These are phyloP conservation scores for Myotis planiceps DNA, from an alignment of 2,797 vertebrate species.

Conservation along the genomic window DNA sequence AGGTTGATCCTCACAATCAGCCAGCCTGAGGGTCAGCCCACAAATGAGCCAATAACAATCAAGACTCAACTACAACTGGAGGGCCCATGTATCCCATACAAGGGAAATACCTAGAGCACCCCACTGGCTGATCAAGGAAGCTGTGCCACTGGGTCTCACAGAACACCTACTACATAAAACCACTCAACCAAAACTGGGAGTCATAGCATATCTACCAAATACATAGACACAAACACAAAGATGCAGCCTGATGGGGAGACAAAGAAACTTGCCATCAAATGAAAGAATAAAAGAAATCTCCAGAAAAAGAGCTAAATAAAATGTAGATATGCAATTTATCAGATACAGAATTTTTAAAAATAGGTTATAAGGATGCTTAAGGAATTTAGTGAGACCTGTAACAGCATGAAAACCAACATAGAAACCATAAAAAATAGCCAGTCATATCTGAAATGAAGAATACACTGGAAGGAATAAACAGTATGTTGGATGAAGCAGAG, in stretches of 20 bases:
- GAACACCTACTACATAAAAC: background rate
- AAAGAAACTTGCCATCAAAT: background rate
- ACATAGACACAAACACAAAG: background rate
- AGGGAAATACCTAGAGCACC: background rate
- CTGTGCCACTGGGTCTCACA: background rate
- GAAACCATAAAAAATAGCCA: background rate
- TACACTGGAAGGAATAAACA: background rate
- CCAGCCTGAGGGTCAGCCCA: background rate
- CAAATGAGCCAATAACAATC: background rate
- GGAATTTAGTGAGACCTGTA: background rate
- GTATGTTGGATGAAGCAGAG: background rate
- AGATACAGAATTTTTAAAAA: background rate
- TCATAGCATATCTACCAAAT: background rate
- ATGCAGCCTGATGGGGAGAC: background rate
- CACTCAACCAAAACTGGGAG: background rate
- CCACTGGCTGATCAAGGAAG: background rate
- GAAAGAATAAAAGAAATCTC: background rate
- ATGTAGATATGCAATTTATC: background rate
- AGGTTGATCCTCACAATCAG: background rate
- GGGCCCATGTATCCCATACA: background rate
- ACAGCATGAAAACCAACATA: background rate
- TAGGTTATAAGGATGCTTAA: background rate
- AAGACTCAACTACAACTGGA: background rate
- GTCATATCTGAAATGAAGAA: background rate
- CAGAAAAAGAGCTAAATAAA: background rate